These are phyloP conservation scores for Sminthurides bifidus DNA, from an alignment of 1,140 invertebrate genomes.

Conservation along the genomic window DNA sequence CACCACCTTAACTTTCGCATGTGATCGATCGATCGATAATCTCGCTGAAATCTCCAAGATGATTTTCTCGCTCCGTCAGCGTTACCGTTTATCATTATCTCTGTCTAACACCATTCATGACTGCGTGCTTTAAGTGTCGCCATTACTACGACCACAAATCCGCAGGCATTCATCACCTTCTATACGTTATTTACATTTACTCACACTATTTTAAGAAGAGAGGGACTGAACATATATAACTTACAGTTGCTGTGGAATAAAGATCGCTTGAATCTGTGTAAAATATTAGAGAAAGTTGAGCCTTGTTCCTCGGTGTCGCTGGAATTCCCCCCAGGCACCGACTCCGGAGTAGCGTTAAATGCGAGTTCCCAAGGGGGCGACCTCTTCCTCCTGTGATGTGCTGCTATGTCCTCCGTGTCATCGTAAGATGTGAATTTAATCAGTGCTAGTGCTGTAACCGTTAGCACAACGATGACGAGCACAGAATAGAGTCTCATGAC, in stretches of 20 bases:
- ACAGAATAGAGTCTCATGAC: slow-evolving; percentile 31
- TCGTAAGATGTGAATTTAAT: slow-evolving; percentile 28
- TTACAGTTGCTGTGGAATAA: slow-evolving; percentile 24
- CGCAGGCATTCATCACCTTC: too few relatives aligned
- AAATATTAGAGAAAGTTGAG: slow-evolving; percentile 8
- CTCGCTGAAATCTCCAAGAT: too few relatives aligned
- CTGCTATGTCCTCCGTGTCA: slow-evolving; percentile 6
- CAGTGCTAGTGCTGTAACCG: slow-evolving; percentile 28
- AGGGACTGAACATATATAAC: not conserved
- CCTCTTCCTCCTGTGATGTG: not conserved
- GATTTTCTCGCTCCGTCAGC: not conserved
- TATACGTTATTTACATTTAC: not conserved
- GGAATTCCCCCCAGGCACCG: not conserved
- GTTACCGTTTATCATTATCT: not conserved
- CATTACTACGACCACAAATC: not conserved
- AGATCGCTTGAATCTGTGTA: slow-evolving; percentile 27
- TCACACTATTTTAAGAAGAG: not conserved
- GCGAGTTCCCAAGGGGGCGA: too few relatives aligned
- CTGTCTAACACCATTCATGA: not conserved
- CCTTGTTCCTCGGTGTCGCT: slow-evolving; percentile 4
- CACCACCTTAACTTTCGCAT: too few relatives aligned
- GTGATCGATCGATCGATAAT: too few relatives aligned
- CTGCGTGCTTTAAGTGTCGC: not conserved
- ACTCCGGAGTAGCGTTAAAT: not conserved
- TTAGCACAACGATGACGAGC: slow-evolving; percentile 27